Evolutionary conservation across 2,888 invertebrate genomes (phyloP).

Genomic region (Conistra vaccinii): DNA sequence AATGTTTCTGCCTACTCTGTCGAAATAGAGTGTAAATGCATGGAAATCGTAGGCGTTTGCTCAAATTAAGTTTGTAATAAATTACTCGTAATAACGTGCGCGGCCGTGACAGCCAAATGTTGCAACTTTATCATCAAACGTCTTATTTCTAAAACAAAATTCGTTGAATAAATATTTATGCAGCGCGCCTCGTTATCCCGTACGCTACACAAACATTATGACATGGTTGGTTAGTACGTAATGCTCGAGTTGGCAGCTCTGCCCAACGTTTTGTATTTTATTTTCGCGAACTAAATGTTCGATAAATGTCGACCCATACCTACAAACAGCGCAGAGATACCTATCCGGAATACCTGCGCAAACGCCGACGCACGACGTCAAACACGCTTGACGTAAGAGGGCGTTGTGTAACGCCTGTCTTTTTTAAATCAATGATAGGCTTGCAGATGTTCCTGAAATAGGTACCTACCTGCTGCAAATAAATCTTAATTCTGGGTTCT

Average conservation of each 20-base stretch:
- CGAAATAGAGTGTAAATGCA: conserved; percentile 1
- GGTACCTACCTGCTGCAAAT: conserved; percentile 27
- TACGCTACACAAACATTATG: conserved; percentile 47
- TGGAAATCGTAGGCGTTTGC: conserved; percentile 11
- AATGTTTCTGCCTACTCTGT: background rate
- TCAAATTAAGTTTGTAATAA: conserved; percentile 39
- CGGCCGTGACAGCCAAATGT: conserved; percentile 52
- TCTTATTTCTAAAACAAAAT: conserved; percentile 45
- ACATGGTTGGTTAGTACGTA: conserved; percentile 46
- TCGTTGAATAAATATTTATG: conserved; percentile 58
- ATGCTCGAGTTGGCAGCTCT: conserved; percentile 45
- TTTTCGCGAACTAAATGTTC: conserved; percentile 45
- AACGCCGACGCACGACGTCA: conserved; percentile 38
- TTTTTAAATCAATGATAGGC: conserved; percentile 11
- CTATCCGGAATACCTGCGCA: conserved; percentile 51
- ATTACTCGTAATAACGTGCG: conserved; percentile 13
- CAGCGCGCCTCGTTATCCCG: conserved; percentile 33
- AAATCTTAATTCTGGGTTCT: conserved; percentile 23
- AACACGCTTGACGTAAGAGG: conserved; percentile 52
- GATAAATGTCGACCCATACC: conserved; percentile 55
- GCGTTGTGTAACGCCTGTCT: conserved; percentile 48
- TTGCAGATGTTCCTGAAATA: conserved; percentile 37
- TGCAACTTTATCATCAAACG: conserved; percentile 47
- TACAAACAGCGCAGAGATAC: conserved; percentile 38
- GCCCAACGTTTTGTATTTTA: conserved; percentile 57